Base-by-base conservation (phyloP, 23 tunicate genomes). In the Clavelina lepadiformis region DNA sequence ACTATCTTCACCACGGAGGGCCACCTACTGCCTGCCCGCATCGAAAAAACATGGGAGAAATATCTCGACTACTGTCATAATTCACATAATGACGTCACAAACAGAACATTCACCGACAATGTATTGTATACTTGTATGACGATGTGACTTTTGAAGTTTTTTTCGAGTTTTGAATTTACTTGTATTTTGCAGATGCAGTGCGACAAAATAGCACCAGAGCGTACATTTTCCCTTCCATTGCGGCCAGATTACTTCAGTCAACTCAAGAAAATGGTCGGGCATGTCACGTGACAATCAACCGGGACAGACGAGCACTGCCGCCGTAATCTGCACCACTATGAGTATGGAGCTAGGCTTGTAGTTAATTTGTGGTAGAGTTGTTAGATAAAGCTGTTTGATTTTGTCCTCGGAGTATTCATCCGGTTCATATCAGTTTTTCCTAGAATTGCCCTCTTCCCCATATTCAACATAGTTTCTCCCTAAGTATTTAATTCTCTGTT, bases 1-100 rank as follows among this genome's bases (percentile, higher is more conserved):
- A 75, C 61, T 38, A 65, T 92, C 3, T 92, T 92, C 73, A 82
- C 86, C n/a, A 92, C 98, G 0, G 98, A 92, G 55, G 98, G 98
- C 11, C 98, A 92, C 49, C 56, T 92, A 3, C 73, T 92, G 7
- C 91, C 84, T 1, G 75, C 79, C 13, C 72, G 56, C 20, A 58
- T 66, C 31, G 24, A 41, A 3, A 88, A 88, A 47, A 61, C 87
- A 1, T 88, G 96, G 96, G 85, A 73, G 44, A 56, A 55, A 18
- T 68, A 73, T 28, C 67, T 80, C 24, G 76, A 73, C 52, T 79
- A 56, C 59, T 71, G 78, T 33, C 3, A 41, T 41, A 41, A 11
- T 41, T 11, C 15, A 41, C 59, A 53, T 15, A 13, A 53, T 53
- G 59, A 13, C n/a, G 23, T 27, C 24, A 26, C 7, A 24, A n/a